A percentile compares a stretch with the other conserved stretches of the same genome.
Evolutionary conservation across 2,888 invertebrate genomes (phyloP).

Genomic region (Stratiomys singularior): DNA sequence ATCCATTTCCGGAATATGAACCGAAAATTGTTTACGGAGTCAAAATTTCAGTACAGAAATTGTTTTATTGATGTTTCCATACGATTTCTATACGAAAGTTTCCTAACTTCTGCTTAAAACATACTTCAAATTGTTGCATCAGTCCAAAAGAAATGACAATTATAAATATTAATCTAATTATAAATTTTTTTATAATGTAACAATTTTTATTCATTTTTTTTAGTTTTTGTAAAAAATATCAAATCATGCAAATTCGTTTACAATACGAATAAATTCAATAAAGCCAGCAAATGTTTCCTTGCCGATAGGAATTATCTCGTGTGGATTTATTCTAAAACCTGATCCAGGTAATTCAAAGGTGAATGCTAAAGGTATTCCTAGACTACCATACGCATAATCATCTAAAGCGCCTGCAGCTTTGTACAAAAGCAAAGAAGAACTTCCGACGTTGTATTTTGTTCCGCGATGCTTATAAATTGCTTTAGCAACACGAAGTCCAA

Average conservation of each 20-base stretch:
- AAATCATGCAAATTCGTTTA: too few relatives aligned
- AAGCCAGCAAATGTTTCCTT: conserved; percentile 65
- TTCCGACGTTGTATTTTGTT: conserved; percentile 68
- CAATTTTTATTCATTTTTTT: too few relatives aligned
- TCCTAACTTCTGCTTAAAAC: too few relatives aligned
- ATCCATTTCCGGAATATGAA: too few relatives aligned
- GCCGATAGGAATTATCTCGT: conserved; percentile 63
- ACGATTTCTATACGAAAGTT: too few relatives aligned
- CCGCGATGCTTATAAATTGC: conserved; percentile 63
- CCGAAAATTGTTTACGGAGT: too few relatives aligned
- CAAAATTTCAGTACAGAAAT: too few relatives aligned
- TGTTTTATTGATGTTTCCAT: too few relatives aligned
- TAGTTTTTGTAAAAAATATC: background rate
- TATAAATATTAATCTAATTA: too few relatives aligned
- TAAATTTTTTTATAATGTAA: too few relatives aligned
- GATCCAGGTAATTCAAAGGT: conserved; percentile 75
- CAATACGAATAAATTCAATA: conserved; percentile 63
- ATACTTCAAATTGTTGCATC: too few relatives aligned
- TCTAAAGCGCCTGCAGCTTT: conserved; percentile 72
- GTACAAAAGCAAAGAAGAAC: conserved; percentile 68
- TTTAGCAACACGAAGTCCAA: conserved; percentile 61
- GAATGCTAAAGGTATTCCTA: conserved; percentile 70
- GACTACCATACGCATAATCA: conserved; percentile 73
- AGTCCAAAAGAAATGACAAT: too few relatives aligned
- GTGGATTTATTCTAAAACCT: conserved; percentile 61